Base-by-base conservation (phyloP, 2,113 vertebrate genomes). In the Dicentrarchus labrax region DNA sequence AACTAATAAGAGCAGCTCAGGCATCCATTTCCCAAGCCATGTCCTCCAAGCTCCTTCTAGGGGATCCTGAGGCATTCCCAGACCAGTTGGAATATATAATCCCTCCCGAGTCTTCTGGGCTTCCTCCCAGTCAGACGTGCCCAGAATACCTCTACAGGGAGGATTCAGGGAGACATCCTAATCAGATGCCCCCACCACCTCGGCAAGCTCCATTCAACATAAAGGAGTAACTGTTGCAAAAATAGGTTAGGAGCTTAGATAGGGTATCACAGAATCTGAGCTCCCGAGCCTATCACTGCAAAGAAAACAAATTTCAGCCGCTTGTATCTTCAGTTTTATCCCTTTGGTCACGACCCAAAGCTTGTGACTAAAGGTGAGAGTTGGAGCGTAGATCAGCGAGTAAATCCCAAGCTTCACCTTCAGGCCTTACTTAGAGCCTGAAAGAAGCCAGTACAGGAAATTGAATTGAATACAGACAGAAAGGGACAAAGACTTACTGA, bases 141-240 rank as follows among this genome's bases (percentile, higher is more conserved):
- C 76, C 53, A 59, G 83, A 87, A 89, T 89, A 51, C 70, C 73
- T 83, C 69, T 53, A 74, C 17, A 43, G 79, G 73, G 68, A 85
- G 30, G 78, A 80, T 89, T 87, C 75, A 54, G 83, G 86, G 72
- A 85, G 74, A 86, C 76, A 69, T 82, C 74, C 67, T 90, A 81
- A 90, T 89, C 90, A 89, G 84, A 90, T 86, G 71, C 83, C 74
- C 81, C 64, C 57, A 47, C 65, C 53, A 60, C 73, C 78, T 83
- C 72, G n/a, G 68, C 56, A 75, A 71, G 41, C 68, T 82, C 53
- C 39, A 43, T 77, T 84, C 73, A 77, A 87, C 80, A 80, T 43
- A 66, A 87, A 83, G 81, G 53, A 72, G 72, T 54, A 82, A 72
- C 69, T 66, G 74, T 82, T 88, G 86, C 48, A 72, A 85, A 56